Base-by-base conservation (phyloP, 2,797 vertebrate species). In the Poecilia picta region DNA sequence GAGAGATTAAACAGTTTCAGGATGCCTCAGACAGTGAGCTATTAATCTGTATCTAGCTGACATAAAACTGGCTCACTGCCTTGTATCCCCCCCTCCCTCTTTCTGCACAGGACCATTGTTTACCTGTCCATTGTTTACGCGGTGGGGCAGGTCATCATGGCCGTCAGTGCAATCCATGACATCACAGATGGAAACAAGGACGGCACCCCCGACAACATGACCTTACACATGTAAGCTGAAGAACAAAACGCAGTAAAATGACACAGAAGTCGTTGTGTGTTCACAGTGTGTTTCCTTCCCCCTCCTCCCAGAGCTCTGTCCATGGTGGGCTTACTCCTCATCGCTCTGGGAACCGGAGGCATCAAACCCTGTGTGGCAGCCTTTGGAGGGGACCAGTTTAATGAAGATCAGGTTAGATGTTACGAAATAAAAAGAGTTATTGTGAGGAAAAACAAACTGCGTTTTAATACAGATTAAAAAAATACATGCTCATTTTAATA, bases 361-460 rank as follows among this genome's bases (percentile, higher is more conserved):
- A 99, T 99, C 91, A 99, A 99, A 86, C 98, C 98, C n/a, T 99
- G 98, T 6, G 98, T 99, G 82, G 91, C 98, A 11, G 98, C 98
- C 0, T 99, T 99, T 75, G 98, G 98, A 64, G 98, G 98, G 68
- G 98, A 99, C 88, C 98, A 99, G 94, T 99, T 99, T 93, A 89
- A 95, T n/a, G 97, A 99, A 0, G 77, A 95, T 51, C 97, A 99
- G 97, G 98, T 98, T 28, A 72, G 86, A 78, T 7, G 75, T 57
- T 2, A 20, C 80, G 64, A 25, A 13, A 3, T 2, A 66, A 36
- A 66, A 5, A 66, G 28, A 15, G 28, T 28, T 28, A 28, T 10
- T n/a, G n/a, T 57, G 55, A 62, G 15, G 16, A 57, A n/a, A 57
- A 55, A 3, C 7, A 51, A 51, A 18, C 49, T 20, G 49, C 1